A percentile compares a stretch with the other conserved stretches of the same genome.
phyloP scores from a whole-genome alignment of 23 tunicate species.

The Halocynthia roretzi region DNA sequence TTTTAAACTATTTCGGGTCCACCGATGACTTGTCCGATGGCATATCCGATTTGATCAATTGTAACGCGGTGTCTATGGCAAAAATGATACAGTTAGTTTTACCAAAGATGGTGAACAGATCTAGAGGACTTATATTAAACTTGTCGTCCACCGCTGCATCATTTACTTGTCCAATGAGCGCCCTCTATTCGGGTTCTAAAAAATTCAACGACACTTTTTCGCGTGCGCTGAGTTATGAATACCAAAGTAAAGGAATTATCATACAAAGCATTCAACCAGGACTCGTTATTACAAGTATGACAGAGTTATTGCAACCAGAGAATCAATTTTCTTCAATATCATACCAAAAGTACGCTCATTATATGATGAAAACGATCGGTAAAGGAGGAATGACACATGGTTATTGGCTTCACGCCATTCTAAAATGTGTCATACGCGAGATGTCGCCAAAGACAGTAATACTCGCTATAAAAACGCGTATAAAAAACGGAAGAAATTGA shows the following conservation, averaged over 20 bases:
- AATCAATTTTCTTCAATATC: slow-evolving; percentile 39
- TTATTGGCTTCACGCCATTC: slow-evolving; percentile 56
- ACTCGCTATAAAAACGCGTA: too few relatives aligned
- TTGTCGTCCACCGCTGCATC: slow-evolving; percentile 58
- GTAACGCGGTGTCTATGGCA: slow-evolving; percentile 45
- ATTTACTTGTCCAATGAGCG: slow-evolving; percentile 38
- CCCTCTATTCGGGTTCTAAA: slow-evolving; percentile 72
- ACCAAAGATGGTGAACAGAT: slow-evolving; percentile 40
- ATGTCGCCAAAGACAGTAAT: too few relatives aligned
- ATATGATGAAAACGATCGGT: slow-evolving; percentile 55
- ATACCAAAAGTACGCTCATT: slow-evolving; percentile 30
- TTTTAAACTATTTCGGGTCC: slow-evolving; percentile 14
- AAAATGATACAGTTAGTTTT: slow-evolving; percentile 50
- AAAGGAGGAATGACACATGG: slow-evolving; percentile 36
- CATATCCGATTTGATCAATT: slow-evolving; percentile 27
- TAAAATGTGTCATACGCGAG: background rate
- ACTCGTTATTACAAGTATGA: slow-evolving; percentile 61
- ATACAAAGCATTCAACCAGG: slow-evolving; percentile 65
- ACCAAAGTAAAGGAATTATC: slow-evolving; percentile 45
- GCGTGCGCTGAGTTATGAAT: slow-evolving; percentile 37
- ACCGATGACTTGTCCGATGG: slow-evolving; percentile 9
- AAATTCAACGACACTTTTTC: slow-evolving; percentile 74
- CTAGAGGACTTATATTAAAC: slow-evolving; percentile 62
- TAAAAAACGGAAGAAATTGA: too few relatives aligned
- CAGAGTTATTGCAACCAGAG: slow-evolving; percentile 11